Percentiles rank a stretch among this genome's conserved stretches.
Evolutionary conservation across 2,797 vertebrate species (phyloP).

Genomic region (Triplophysa bombifrons): DNA sequence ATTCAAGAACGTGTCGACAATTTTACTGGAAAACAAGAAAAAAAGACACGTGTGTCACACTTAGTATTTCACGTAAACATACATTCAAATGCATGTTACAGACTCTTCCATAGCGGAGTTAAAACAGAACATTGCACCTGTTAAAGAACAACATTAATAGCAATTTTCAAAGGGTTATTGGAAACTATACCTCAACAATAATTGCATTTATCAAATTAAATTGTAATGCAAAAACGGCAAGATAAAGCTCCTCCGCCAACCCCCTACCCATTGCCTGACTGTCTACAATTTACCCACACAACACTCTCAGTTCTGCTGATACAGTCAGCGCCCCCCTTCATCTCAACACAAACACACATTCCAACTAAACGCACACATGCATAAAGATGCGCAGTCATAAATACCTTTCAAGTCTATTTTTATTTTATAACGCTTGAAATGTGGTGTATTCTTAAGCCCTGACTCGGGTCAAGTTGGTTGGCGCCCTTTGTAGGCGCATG

Average conservation of each 20-base stretch:
- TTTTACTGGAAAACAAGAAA: no score
- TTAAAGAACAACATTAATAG: background rate
- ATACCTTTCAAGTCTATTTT: conserved; percentile 62
- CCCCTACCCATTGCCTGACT: conserved; percentile 67
- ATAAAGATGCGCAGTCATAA: conserved; percentile 16
- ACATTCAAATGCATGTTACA: background rate
- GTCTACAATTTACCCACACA: conserved; percentile 65
- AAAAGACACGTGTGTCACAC: background rate
- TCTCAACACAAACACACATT: conserved; percentile 1
- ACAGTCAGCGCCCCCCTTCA: conserved; percentile 36
- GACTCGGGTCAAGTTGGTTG: conserved; percentile 62
- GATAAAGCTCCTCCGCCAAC: conserved; percentile 56
- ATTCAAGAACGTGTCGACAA: no score
- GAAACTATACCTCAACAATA: background rate
- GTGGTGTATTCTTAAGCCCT: conserved; percentile 55
- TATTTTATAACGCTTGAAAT: conserved; percentile 56
- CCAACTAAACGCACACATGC: conserved; percentile 2
- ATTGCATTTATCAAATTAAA: conserved; percentile 70
- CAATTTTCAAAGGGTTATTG: background rate
- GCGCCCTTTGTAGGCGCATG: conserved; percentile 58
- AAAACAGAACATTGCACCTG: background rate
- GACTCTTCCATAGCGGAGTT: background rate
- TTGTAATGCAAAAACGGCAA: conserved; percentile 72
- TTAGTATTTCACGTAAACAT: no score
- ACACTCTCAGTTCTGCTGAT: conserved; percentile 46